Evolutionary conservation across 2,113 vertebrate species (phyloP).

Genomic region (Tympanuchus pallidicinctus): DNA sequence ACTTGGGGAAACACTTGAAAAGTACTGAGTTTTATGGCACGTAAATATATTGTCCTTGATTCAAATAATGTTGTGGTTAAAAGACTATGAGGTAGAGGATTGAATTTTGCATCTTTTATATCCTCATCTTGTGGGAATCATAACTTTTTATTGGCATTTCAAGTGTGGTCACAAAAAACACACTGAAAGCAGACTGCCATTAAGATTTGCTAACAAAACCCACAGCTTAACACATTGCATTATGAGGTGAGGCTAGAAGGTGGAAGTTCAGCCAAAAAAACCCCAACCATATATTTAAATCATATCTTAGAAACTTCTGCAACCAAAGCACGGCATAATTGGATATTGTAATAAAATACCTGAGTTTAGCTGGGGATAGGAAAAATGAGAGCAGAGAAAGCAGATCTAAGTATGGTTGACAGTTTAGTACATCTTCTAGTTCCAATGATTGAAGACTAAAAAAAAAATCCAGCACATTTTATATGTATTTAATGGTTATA

Average conservation of each 20-base stretch:
- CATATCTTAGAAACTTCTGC: not conserved
- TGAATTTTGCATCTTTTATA: conserved; percentile 54
- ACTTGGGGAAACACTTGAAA: conserved; percentile 15
- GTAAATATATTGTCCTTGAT: conserved; percentile 10
- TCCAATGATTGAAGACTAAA: not conserved
- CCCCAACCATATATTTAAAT: not conserved
- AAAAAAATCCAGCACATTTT: not conserved
- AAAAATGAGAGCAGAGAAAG: not conserved
- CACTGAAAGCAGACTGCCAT: conserved; percentile 9
- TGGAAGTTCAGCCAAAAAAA: not conserved
- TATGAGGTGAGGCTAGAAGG: not conserved
- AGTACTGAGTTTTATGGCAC: not conserved
- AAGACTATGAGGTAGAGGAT: conserved; percentile 14
- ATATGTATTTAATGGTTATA: not conserved
- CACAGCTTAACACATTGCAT: not conserved
- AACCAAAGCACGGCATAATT: not conserved
- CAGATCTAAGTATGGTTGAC: not conserved
- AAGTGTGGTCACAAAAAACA: conserved; percentile 34
- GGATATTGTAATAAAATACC: not conserved
- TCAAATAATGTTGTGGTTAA: conserved; percentile 31
- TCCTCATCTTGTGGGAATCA: conserved; percentile 20
- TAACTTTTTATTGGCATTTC: conserved; percentile 48
- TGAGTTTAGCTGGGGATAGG: not conserved
- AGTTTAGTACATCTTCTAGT: not conserved
- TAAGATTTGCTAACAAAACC: conserved; percentile 10